Evolutionary conservation across 1,140 invertebrate genomes (phyloP).

Genomic region (Conus ventricosus): DNA sequence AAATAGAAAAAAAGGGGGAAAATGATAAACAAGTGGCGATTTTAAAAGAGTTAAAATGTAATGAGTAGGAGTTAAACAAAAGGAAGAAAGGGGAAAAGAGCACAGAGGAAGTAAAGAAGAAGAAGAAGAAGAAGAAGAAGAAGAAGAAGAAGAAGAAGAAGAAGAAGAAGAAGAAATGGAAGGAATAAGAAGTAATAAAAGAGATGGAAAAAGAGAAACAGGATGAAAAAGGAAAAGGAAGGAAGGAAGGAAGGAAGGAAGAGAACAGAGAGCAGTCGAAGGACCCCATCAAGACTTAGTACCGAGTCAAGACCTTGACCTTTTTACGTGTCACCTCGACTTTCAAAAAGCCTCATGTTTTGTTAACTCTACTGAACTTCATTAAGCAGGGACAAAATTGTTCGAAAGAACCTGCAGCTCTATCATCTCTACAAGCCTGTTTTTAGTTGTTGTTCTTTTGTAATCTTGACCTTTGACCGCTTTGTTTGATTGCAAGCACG

Average conservation of each 20-base stretch:
- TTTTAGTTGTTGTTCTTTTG: too few species aligned
- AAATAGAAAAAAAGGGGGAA: not conserved
- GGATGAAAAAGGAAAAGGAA: not conserved
- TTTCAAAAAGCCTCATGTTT: too few species aligned
- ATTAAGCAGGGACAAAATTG: not conserved
- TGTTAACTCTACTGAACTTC: too few species aligned
- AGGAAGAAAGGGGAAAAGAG: not conserved
- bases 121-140: not conserved
- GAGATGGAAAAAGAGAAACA: too few species aligned
- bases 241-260: not conserved
- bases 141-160: not conserved
- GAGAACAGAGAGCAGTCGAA: not conserved
- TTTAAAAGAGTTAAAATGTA: not conserved
- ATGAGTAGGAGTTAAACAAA: not conserved
- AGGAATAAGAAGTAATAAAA: too few species aligned
- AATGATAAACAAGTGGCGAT: not conserved
- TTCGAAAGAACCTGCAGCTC: not conserved
- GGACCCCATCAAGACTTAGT: not conserved
- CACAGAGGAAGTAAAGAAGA: not conserved
- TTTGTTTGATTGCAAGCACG: too few species aligned
- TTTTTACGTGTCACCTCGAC: too few species aligned
- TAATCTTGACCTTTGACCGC: too few species aligned
- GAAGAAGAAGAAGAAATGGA: not conserved
- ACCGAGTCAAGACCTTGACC: not conserved
- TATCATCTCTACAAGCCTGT: not conserved